phyloP scores from a whole-genome alignment of 2,888 invertebrate genomes.

The Hirtodrosophila trivittata region DNA sequence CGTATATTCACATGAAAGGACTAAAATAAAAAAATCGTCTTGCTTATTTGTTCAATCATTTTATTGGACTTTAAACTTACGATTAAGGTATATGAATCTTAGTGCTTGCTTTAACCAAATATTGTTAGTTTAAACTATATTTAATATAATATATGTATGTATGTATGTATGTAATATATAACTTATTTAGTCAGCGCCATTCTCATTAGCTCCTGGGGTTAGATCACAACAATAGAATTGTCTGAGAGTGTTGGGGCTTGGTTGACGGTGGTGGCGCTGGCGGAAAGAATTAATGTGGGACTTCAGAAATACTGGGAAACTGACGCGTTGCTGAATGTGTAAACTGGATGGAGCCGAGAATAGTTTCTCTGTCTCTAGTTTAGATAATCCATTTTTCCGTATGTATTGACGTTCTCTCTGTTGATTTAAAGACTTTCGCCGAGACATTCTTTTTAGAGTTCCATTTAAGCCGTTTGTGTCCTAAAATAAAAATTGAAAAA shows the following conservation, averaged over 20 bases:
- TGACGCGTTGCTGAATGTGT: constrained; percentile 58
- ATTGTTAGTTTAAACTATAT: too few species aligned
- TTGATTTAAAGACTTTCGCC: constrained; percentile 34
- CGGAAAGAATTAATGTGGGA: constrained; percentile 55
- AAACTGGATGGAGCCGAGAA: constrained; percentile 32
- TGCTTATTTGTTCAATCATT: too few species aligned
- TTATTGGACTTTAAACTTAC: too few species aligned
- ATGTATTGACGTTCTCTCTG: constrained; percentile 20
- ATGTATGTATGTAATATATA: too few species aligned
- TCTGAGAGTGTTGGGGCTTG: constrained; percentile 39
- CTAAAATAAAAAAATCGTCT: too few species aligned
- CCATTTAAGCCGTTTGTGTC: constrained; percentile 32
- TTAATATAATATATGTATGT: too few species aligned
- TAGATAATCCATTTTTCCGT: constrained; percentile 26
- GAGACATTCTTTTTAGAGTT: constrained; percentile 27
- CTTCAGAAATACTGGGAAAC: constrained; percentile 59
- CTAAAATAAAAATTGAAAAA: constrained; percentile 26
- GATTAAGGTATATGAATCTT: too few species aligned
- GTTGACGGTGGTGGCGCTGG: constrained; percentile 46
- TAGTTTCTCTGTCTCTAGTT: constrained; percentile 31
- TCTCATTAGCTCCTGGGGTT: constrained; percentile 34
- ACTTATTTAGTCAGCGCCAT: constrained; percentile 35
- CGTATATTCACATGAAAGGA: too few species aligned
- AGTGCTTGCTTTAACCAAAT: too few species aligned
- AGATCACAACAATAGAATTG: constrained; percentile 54